A percentile compares a stretch with the other conserved stretches of the same genome.
Conservation (phyloP, 1,140 invertebrate genomes). For the Drosophila tropicalis region DNA sequence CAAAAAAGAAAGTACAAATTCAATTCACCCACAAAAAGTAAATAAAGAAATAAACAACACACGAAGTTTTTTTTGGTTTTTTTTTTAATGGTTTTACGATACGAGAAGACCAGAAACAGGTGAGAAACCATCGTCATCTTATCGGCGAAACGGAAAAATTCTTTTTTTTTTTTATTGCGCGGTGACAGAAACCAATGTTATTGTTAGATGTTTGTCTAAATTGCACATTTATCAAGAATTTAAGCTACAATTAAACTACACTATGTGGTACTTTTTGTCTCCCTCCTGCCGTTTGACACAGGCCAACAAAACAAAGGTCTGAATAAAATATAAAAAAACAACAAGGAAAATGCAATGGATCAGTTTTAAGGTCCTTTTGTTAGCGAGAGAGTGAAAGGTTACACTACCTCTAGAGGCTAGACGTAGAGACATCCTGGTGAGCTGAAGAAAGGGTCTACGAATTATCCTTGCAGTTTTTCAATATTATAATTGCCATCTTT, state of each 20-base stretch:
- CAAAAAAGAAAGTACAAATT: conserved; percentile 47
- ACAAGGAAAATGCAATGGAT: too few relatives aligned
- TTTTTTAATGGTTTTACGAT: neutral
- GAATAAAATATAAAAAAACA: too few relatives aligned
- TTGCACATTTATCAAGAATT: conserved; percentile 9
- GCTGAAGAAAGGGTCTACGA: too few relatives aligned
- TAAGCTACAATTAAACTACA: conserved; percentile 3
- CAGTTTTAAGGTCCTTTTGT: too few relatives aligned
- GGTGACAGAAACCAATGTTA: neutral
- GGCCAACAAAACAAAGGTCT: neutral
- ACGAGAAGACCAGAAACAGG: neutral
- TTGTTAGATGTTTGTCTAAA: conserved; percentile 2
- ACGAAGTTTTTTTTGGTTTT: too few relatives aligned
- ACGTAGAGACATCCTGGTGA: too few relatives aligned
- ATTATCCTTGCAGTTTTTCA: too few relatives aligned
- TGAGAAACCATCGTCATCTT: neutral
- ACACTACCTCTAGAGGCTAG: too few relatives aligned
- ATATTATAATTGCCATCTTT: too few relatives aligned
- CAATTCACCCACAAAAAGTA: neutral
- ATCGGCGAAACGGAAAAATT: neutral
- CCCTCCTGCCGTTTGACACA: neutral
- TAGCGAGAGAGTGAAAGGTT: too few relatives aligned
- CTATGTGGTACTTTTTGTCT: neutral
- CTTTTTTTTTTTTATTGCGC: neutral
- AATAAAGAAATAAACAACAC: neutral